A percentile compares a stretch with the other conserved stretches of the same genome.
Conservation (phyloP, 2,113 vertebrate genomes). For the Pedetes capensis region DNA sequence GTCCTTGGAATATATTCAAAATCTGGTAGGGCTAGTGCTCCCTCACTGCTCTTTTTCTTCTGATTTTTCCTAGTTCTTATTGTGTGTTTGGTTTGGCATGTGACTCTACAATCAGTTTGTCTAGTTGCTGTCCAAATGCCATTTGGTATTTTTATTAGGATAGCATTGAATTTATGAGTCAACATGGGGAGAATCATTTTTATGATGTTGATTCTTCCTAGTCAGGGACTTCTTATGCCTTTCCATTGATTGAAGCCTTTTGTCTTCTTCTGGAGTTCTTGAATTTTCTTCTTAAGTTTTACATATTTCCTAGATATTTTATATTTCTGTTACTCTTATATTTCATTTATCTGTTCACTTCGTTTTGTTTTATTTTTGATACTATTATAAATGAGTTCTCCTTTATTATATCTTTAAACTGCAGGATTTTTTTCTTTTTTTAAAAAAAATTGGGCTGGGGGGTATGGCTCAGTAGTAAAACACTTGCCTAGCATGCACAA, state of each 20-base stretch:
- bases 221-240: neutral
- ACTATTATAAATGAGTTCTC: neutral
- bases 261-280: slow-evolving; percentile 15
- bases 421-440: neutral
- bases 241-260: neutral
- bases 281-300: slow-evolving; percentile 20
- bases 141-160: slow-evolving; percentile 37
- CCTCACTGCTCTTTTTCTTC: neutral
- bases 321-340: neutral
- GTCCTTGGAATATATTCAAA: neutral
- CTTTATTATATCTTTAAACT: slow-evolving; percentile 12
- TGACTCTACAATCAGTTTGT: slow-evolving; percentile 15
- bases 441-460: neutral
- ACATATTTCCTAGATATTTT: slow-evolving; percentile 29
- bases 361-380: neutral
- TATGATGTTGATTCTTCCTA: neutral
- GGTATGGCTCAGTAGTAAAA: neutral
- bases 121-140: slow-evolving; percentile 11
- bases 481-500: too few species aligned
- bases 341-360: neutral
- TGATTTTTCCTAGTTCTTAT: slow-evolving; percentile 37
- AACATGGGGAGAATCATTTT: neutral
- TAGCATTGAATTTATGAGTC: neutral
- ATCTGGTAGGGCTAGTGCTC: neutral
- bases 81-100: slow-evolving; percentile 18